Conservation (phyloP, 1,140 invertebrate genomes). For the Drosophila serrata region DNA sequence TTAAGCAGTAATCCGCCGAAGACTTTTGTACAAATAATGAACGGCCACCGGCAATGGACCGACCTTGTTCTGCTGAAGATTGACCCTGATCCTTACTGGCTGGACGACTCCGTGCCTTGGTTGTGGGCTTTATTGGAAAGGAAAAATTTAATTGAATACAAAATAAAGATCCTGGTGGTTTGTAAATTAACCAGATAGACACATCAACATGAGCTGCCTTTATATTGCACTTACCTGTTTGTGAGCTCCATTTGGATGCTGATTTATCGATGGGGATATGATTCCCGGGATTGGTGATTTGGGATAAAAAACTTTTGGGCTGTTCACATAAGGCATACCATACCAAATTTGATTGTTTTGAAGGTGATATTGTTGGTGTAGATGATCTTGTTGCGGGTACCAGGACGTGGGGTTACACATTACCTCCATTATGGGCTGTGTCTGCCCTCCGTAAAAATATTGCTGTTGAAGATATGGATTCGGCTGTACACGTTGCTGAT, state of each 20-base stretch:
- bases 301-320: too few species aligned
- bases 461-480: not conserved
- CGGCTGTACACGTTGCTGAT: not conserved
- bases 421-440: not conserved
- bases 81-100: not conserved
- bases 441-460: not conserved
- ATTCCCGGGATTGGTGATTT: not conserved
- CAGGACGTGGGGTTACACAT: not conserved
- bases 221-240: conserved; percentile 7
- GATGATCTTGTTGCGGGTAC: conserved; percentile 1
- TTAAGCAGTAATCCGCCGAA: not conserved
- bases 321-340: not conserved
- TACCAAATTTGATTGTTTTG: conserved; percentile 20
- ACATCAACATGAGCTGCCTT: too few species aligned
- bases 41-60: conserved; percentile 4
- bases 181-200: too few species aligned
- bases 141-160: not conserved
- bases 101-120: not conserved
- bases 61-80: not conserved
- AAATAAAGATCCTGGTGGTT: not conserved
- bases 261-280: not conserved
- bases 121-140: not conserved
- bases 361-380: not conserved
- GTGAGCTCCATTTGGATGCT: not conserved
- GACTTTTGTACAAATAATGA: not conserved